Percentiles rank a stretch among this genome's conserved stretches.
phyloP scores from a whole-genome alignment of 2,888 invertebrate genomes.

The Diadegma fenestrale region DNA sequence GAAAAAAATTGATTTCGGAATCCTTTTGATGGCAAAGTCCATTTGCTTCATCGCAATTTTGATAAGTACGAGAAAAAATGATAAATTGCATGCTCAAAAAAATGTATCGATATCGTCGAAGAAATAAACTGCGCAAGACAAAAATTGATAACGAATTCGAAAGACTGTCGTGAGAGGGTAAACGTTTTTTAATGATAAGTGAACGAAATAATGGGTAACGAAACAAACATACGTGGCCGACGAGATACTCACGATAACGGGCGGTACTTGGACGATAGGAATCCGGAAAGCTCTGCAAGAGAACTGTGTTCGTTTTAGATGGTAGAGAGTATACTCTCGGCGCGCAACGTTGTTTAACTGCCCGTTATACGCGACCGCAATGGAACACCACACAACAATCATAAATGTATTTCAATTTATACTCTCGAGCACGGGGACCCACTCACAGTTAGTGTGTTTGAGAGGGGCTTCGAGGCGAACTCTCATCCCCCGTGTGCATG shows the following conservation, averaged over 20 bases:
- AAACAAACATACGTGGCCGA: not conserved
- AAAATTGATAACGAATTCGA: not conserved
- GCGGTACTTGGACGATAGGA: slow-evolving; percentile 26
- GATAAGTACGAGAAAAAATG: not conserved
- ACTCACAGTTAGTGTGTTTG: slow-evolving; percentile 14
- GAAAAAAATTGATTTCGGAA: not conserved
- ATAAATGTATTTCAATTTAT: slow-evolving; percentile 56
- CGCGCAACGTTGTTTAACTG: slow-evolving; percentile 43
- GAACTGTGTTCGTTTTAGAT: slow-evolving; percentile 23
- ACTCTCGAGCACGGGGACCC: slow-evolving; percentile 12
- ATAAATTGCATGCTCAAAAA: not conserved
- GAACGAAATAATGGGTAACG: slow-evolving; percentile 4
- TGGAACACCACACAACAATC: slow-evolving; percentile 49
- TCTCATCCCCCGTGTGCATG: slow-evolving; percentile 79
- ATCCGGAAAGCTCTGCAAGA: slow-evolving; percentile 26
- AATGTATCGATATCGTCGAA: not conserved
- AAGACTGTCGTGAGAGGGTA: not conserved
- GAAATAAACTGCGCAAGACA: not conserved
- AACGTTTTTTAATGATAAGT: not conserved
- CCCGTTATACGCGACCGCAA: slow-evolving; percentile 51
- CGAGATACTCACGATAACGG: slow-evolving; percentile 22
- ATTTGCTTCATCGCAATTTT: not conserved
- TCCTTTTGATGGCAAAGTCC: not conserved
- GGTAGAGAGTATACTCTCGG: slow-evolving; percentile 26
- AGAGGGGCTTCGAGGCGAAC: slow-evolving; percentile 53